phyloP scores from a whole-genome alignment of 2,113 vertebrate species.

The Canis aureus region DNA sequence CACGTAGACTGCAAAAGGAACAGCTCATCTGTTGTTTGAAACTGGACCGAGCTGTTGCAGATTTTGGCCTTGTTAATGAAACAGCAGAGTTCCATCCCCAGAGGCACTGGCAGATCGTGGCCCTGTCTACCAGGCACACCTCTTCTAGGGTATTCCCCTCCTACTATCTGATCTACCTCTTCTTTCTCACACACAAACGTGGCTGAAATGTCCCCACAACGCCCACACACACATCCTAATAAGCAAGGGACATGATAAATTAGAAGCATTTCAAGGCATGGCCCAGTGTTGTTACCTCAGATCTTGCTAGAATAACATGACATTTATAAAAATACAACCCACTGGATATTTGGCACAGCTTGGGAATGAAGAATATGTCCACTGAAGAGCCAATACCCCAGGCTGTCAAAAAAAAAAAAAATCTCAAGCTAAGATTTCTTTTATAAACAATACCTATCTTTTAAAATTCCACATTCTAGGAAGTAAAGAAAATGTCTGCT shows the following conservation, averaged over 20 bases:
- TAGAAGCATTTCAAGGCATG: slow-evolving; percentile 42
- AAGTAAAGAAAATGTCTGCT: slow-evolving; percentile 37
- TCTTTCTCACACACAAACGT: background rate
- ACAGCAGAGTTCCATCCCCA: background rate
- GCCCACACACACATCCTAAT: slow-evolving; percentile 19
- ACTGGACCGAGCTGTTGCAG: background rate
- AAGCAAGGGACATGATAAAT: slow-evolving; percentile 67
- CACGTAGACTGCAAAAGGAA: background rate
- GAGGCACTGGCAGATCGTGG: background rate
- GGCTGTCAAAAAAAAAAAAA: slow-evolving; percentile 75
- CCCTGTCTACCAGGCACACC: background rate
- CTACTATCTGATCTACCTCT: background rate
- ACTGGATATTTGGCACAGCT: slow-evolving; percentile 67
- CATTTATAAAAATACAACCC: slow-evolving; percentile 74
- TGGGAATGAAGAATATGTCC: slow-evolving; percentile 65
- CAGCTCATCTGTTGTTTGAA: background rate
- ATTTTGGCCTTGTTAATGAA: background rate
- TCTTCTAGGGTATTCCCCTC: background rate
- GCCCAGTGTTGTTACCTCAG: slow-evolving; percentile 20
- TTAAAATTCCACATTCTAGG: slow-evolving; percentile 43
- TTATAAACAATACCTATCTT: slow-evolving; percentile 64
- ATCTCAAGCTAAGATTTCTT: slow-evolving; percentile 67
- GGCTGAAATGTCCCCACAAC: background rate
- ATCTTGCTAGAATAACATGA: slow-evolving; percentile 77
- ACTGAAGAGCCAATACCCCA: slow-evolving; percentile 59